phyloP scores from a whole-genome alignment of 1,140 invertebrate genomes.

The Drosophila watanabei region DNA sequence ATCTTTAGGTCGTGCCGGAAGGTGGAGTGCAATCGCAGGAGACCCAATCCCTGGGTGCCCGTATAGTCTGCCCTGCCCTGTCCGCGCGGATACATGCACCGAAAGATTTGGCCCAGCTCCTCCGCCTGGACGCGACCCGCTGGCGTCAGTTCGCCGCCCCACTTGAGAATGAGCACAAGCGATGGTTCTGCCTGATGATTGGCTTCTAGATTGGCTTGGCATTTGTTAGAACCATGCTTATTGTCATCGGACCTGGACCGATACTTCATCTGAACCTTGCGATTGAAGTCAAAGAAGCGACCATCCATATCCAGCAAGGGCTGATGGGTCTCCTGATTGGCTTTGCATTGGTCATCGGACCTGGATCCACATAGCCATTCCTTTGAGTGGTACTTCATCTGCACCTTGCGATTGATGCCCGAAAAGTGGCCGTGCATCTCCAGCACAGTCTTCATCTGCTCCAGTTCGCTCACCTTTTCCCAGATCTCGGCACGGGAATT shows the following conservation, averaged over 20 bases:
- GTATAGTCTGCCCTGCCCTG: slow-evolving; percentile 91
- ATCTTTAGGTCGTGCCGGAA: slow-evolving; percentile 99
- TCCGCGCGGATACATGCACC: slow-evolving; percentile 98
- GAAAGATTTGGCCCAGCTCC: slow-evolving; percentile 98
- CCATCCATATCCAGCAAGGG: slow-evolving; percentile 99
- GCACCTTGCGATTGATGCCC: slow-evolving; percentile 99
- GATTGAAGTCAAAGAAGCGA: slow-evolving; percentile 99
- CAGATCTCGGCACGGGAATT: slow-evolving; percentile 97
- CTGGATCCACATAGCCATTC: slow-evolving; percentile 96
- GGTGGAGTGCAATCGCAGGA: slow-evolving; percentile 98
- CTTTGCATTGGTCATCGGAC: slow-evolving; percentile 91
- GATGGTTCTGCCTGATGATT: slow-evolving; percentile 94
- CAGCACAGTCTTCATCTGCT: slow-evolving; percentile 98
- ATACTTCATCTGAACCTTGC: slow-evolving; percentile 99
- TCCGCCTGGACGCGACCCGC: slow-evolving; percentile 98
- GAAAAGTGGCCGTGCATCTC: slow-evolving; percentile 99
- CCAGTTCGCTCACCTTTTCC: slow-evolving; percentile 97
- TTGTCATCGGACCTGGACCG: slow-evolving; percentile 98
- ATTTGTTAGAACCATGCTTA: slow-evolving; percentile 86
- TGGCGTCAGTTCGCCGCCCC: slow-evolving; percentile 99
- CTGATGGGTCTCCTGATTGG: slow-evolving; percentile 87
- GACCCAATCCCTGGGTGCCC: slow-evolving; percentile 95
- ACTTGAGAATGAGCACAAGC: slow-evolving; percentile 98
- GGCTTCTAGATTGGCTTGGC: slow-evolving; percentile 81
- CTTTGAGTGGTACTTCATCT: slow-evolving; percentile 99